Evolutionary conservation across 2,888 invertebrate species (phyloP).

Genomic region (Arrhopalites spinosus): DNA sequence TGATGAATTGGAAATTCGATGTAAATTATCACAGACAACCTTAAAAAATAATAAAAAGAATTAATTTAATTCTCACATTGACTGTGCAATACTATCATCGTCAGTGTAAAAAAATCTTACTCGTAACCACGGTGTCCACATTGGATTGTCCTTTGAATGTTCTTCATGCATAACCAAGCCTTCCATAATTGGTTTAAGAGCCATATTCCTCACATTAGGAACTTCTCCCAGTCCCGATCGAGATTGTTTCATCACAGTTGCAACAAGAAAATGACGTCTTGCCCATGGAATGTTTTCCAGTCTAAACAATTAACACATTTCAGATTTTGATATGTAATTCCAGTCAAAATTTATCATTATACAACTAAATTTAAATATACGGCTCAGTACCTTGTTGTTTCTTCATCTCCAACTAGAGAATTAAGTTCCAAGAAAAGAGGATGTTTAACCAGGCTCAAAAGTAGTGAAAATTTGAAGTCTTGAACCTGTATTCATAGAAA

Average conservation of each 20-base stretch:
- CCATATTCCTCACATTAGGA: constrained; percentile 53
- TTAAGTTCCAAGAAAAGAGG: constrained; percentile 54
- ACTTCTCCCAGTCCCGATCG: constrained; percentile 55
- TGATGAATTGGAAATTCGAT: constrained; percentile 50
- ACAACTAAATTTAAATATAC: too few relatives aligned
- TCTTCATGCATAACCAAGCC: constrained; percentile 46
- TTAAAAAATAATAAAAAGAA: too few relatives aligned
- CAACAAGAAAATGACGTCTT: constrained; percentile 54
- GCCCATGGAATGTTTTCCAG: constrained; percentile 52
- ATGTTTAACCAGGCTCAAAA: constrained; percentile 53
- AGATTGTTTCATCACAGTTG: constrained; percentile 56
- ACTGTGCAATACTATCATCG: too few relatives aligned
- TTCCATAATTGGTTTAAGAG: constrained; percentile 53
- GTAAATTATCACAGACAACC: constrained; percentile 56
- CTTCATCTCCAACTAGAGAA: constrained; percentile 49
- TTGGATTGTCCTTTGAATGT: constrained; percentile 41
- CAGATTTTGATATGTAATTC: background rate
- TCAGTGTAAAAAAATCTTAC: too few relatives aligned
- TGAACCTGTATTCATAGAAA: constrained; percentile 42
- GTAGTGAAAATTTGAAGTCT: constrained; percentile 53
- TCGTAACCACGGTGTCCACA: constrained; percentile 56
- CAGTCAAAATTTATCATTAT: constrained; percentile 6
- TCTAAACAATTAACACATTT: constrained; percentile 25
- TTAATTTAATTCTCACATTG: too few relatives aligned
- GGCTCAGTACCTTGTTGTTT: constrained; percentile 44